phyloP scores from a whole-genome alignment of 1,140 invertebrate species.

The Ceratina calcarata region DNA sequence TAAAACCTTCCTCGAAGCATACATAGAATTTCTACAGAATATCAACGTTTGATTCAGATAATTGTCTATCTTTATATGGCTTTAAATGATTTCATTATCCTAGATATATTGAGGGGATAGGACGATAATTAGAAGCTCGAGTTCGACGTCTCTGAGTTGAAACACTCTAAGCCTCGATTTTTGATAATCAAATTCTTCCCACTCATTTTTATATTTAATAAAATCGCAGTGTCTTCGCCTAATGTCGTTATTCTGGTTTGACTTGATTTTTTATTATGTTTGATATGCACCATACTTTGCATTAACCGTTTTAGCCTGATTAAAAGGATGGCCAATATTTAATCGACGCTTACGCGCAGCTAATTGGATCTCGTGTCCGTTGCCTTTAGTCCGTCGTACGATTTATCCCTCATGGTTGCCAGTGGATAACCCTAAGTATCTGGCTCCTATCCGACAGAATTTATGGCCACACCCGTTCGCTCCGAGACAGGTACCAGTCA shows the following conservation, averaged over 20 bases:
- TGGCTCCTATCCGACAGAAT: slow-evolving; percentile 37
- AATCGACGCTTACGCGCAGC: slow-evolving; percentile 32
- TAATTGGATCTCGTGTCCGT: slow-evolving; percentile 44
- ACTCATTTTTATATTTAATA: no score
- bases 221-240: no score
- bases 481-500: slow-evolving; percentile 21
- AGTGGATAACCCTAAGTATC: slow-evolving; percentile 36
- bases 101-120: not conserved
- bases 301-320: slow-evolving; percentile 3
- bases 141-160: not conserved
- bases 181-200: no score
- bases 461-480: slow-evolving; percentile 32
- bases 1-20: no score
- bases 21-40: no score
- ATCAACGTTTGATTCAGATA: no score
- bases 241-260: no score
- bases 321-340: slow-evolving; percentile 34
- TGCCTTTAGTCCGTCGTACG: not conserved
- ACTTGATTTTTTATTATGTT: no score
- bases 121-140: no score
- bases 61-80: no score
- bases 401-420: slow-evolving; percentile 29
- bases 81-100: no score
- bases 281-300: no score
- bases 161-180: not conserved